These are phyloP conservation scores for Heliconius nattereri DNA, from an alignment of 1,140 invertebrate genomes.

Conservation along the genomic window DNA sequence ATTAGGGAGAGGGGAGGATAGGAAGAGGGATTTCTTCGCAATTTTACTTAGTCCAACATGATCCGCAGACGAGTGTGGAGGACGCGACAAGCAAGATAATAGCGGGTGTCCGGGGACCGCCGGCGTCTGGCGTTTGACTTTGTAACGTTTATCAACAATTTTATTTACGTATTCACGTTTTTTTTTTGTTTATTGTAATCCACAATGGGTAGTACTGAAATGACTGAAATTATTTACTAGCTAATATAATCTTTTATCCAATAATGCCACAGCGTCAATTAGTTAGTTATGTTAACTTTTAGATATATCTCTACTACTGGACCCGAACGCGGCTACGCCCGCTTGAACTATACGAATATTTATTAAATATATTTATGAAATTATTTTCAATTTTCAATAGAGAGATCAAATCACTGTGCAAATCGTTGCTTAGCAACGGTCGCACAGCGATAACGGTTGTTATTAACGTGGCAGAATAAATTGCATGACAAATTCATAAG, in stretches of 20 bases:
- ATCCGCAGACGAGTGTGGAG: slow-evolving; percentile 61
- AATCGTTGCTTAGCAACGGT: too few species aligned
- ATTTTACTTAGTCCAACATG: slow-evolving; percentile 74
- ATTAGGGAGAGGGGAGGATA: slow-evolving; percentile 57
- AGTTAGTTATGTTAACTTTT: background rate
- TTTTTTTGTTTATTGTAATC: background rate
- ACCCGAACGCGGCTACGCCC: too few species aligned
- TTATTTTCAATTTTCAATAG: too few species aligned
- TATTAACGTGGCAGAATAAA: too few species aligned
- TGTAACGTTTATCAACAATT: background rate
- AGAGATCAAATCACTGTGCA: too few species aligned
- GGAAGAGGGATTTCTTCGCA: slow-evolving; percentile 65
- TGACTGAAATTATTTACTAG: too few species aligned
- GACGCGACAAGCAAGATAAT: slow-evolving; percentile 59
- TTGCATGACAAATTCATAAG: too few species aligned
- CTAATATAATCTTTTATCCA: background rate
- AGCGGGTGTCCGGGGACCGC: slow-evolving; percentile 20
- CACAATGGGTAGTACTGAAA: background rate
- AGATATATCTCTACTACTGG: background rate
- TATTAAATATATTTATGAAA: too few species aligned
- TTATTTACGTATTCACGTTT: background rate
- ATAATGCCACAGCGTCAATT: too few species aligned
- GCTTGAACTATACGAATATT: too few species aligned
- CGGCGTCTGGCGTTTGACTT: slow-evolving; percentile 6
- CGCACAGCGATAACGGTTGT: too few species aligned